Base-by-base conservation (phyloP, 1,140 invertebrate species). In the Camponotus pennsylvanicus region DNA sequence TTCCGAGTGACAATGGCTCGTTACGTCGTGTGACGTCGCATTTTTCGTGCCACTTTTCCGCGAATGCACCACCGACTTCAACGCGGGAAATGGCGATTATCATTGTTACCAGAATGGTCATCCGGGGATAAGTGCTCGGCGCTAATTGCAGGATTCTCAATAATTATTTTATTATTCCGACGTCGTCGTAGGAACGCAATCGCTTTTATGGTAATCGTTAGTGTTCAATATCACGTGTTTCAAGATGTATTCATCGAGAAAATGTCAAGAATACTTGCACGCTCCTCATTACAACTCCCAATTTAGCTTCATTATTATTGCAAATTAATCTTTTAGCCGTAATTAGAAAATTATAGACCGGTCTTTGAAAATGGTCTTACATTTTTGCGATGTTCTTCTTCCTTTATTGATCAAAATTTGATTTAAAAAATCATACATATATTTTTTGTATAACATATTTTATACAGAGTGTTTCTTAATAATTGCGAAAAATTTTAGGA, bases 171-270 rank as follows among this genome's bases (percentile, higher is more conserved):
- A 71, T 86, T 83, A 73, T 34, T 45, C 73, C 76, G 86, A 90
- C 88, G 59, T 77, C 64, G 76, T 89, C 80, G 69, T 80, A 85
- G 52, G 57, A 18, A 18, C 55, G 59, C 69, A 11, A 18, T 37
- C 75, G 27, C 85, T 69, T 85, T 90, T 89, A 90, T 82, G 80
- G 85, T 80, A 85, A 89, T 89, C 88, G 75, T 90, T 89, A 87
- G 70, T 71, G 59, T 76, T 89, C 59, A 86, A 82, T 59, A 59
- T 27, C 55, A 69, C 55, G 80, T 45, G 55, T 61, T 42, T 76
- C 40, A 27, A 73, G 40, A 45, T 27, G 37, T 18, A 27, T 49
- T 52, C 37, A 37, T 21, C 55, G 52, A 5, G 37, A 32, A n/a
- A 45, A 5, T 18, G n/a, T 8, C 40, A 18, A 52, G 40, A 78